A percentile compares a stretch with the other conserved stretches of the same genome.
Evolutionary conservation across 2,888 invertebrate species (phyloP).

Genomic region (Iphiclides podalirius): DNA sequence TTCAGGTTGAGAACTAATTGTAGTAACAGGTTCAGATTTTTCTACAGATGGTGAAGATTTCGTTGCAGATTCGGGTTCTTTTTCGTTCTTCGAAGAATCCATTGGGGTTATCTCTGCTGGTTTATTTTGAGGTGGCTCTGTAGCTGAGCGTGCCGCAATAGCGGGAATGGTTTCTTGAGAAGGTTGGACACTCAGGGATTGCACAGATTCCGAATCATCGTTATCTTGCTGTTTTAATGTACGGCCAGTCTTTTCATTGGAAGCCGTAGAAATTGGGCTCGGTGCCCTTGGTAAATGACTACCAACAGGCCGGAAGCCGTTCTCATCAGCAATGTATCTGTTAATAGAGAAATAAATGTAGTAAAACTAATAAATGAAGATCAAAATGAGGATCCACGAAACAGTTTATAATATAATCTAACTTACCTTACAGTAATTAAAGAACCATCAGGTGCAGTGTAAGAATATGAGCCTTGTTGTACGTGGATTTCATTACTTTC

Average conservation of each 20-base stretch:
- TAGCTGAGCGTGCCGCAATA: slow-evolving; percentile 5
- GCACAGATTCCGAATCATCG: slow-evolving; percentile 35
- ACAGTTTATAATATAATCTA: too few species aligned
- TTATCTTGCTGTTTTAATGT: slow-evolving; percentile 40
- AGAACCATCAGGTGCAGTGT: slow-evolving; percentile 85
- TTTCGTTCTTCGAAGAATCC: neutral
- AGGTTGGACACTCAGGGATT: slow-evolving; percentile 19
- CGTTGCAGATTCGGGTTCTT: slow-evolving; percentile 19
- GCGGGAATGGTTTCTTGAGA: slow-evolving; percentile 18
- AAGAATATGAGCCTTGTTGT: slow-evolving; percentile 84
- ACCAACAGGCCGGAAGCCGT: slow-evolving; percentile 84
- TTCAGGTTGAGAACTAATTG: slow-evolving; percentile 17
- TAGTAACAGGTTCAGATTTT: slow-evolving; percentile 21
- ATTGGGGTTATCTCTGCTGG: slow-evolving; percentile 22
- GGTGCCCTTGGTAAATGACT: slow-evolving; percentile 79
- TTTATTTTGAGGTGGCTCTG: neutral
- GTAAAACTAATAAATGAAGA: too few species aligned
- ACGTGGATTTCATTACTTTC: slow-evolving; percentile 80
- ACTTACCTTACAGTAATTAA: slow-evolving; percentile 80
- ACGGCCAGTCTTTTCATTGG: slow-evolving; percentile 44
- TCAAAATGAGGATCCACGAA: too few species aligned
- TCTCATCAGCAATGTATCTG: slow-evolving; percentile 86
- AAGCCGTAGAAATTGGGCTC: slow-evolving; percentile 29
- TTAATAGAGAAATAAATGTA: slow-evolving; percentile 10
- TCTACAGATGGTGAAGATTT: slow-evolving; percentile 19